Evolutionary conservation across 2,113 vertebrate species (phyloP).

Genomic region (Brachirus orientalis): DNA sequence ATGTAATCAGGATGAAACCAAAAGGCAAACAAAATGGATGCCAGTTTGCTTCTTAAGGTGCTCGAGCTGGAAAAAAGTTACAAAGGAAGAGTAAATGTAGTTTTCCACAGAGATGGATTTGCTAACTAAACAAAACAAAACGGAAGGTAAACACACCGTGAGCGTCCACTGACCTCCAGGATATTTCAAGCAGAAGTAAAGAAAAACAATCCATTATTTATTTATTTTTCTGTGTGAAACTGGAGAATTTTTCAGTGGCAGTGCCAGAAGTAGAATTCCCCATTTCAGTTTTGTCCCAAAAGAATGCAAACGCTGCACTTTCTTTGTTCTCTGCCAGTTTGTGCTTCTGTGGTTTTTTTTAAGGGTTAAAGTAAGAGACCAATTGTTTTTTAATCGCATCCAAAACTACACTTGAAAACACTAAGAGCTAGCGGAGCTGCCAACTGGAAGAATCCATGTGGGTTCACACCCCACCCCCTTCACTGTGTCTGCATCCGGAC

Average conservation of each 20-base stretch:
- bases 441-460: slow-evolving; percentile 53
- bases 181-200: not conserved
- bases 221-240: slow-evolving; percentile 19
- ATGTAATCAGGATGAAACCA: slow-evolving; percentile 6
- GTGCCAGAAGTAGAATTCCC: slow-evolving; percentile 53
- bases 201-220: slow-evolving; percentile 16
- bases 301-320: too few relatives aligned
- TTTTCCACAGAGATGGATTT: not conserved
- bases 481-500: slow-evolving; percentile 71
- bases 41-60: too few relatives aligned
- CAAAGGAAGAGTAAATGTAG: too few relatives aligned
- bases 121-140: slow-evolving; percentile 4
- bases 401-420: slow-evolving; percentile 35
- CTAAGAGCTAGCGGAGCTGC: slow-evolving; percentile 44
- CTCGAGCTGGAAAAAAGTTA: too few relatives aligned
- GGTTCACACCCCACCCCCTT: slow-evolving; percentile 57
- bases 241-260: too few relatives aligned
- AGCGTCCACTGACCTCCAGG: too few relatives aligned
- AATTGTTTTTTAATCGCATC: slow-evolving; percentile 30
- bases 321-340: slow-evolving; percentile 57
- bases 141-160: not conserved
- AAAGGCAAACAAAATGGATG: slow-evolving; percentile 18
- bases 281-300: too few relatives aligned
- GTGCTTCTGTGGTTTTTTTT: slow-evolving; percentile 48
- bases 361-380: too few relatives aligned